These are phyloP conservation scores for Ornithoptera priamus DNA, from an alignment of 2,888 invertebrate species.

Conservation along the genomic window DNA sequence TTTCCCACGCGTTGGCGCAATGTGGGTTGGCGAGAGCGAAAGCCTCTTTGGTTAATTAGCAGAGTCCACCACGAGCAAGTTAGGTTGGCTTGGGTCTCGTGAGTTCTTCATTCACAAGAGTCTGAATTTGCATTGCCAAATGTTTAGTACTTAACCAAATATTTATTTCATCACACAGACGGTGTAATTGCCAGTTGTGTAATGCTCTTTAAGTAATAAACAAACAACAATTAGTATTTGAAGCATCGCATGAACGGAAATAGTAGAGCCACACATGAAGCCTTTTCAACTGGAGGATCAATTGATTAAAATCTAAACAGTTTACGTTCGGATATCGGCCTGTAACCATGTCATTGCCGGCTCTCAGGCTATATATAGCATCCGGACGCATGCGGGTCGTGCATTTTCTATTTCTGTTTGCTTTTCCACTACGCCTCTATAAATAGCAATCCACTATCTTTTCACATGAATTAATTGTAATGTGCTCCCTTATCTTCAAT, in stretches of 20 bases:
- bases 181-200: not conserved
- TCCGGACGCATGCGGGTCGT: slow-evolving; percentile 37
- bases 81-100: too few relatives aligned
- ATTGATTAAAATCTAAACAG: slow-evolving; percentile 25
- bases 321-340: slow-evolving; percentile 13
- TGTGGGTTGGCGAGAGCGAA: too few relatives aligned
- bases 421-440: slow-evolving; percentile 28
- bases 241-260: slow-evolving; percentile 5
- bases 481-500: slow-evolving; percentile 11
- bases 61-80: too few relatives aligned
- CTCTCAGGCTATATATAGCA: slow-evolving; percentile 38
- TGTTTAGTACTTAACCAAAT: not conserved
- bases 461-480: slow-evolving; percentile 7
- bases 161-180: not conserved
- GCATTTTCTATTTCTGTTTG: slow-evolving; percentile 31
- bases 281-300: slow-evolving; percentile 21
- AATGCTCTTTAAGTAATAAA: not conserved
- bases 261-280: slow-evolving; percentile 1
- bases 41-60: too few relatives aligned
- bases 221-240: slow-evolving; percentile 4
- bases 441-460: slow-evolving; percentile 23
- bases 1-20: too few relatives aligned
- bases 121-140: not conserved
- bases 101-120: too few relatives aligned
- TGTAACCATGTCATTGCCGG: slow-evolving; percentile 42